phyloP scores from a whole-genome alignment of 1,140 invertebrate species.

The Hycleus phaleratus region DNA sequence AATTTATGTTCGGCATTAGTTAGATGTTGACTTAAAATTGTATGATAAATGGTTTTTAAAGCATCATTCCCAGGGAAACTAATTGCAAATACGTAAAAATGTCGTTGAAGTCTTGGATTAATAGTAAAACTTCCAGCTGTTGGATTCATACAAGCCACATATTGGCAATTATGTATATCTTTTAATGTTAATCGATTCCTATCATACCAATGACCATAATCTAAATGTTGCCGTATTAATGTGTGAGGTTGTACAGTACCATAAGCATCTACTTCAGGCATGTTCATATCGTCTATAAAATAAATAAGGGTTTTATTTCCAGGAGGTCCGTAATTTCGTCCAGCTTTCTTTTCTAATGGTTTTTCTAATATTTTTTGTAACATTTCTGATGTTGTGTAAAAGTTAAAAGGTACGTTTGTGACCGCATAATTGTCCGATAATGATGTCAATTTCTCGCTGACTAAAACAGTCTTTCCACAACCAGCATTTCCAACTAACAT shows the following conservation, averaged over 20 bases:
- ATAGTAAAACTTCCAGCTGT: constrained; percentile 95
- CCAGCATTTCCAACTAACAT: constrained; percentile 92
- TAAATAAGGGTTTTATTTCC: constrained; percentile 92
- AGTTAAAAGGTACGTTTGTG: constrained; percentile 92
- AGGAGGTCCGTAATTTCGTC: constrained; percentile 90
- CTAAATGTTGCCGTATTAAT: constrained; percentile 87
- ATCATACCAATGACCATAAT: constrained; percentile 95
- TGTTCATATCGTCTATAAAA: constrained; percentile 97
- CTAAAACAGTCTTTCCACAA: constrained; percentile 82
- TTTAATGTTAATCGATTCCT: constrained; percentile 83
- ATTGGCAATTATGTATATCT: constrained; percentile 95
- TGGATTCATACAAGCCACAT: constrained; percentile 95
- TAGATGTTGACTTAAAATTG: constrained; percentile 81
- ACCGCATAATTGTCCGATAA: constrained; percentile 83
- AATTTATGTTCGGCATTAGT: constrained; percentile 74
- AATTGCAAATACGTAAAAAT: constrained; percentile 91
- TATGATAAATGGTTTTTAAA: constrained; percentile 80
- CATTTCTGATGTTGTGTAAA: constrained; percentile 95
- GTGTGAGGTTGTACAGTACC: constrained; percentile 96
- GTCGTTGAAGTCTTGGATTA: constrained; percentile 85
- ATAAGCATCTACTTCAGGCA: constrained; percentile 90
- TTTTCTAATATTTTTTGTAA: constrained; percentile 91
- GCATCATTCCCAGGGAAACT: constrained; percentile 84
- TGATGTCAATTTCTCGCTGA: constrained; percentile 75
- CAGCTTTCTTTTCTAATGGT: constrained; percentile 95